Percentiles rank a stretch among this genome's conserved stretches.
phyloP scores from a whole-genome alignment of 1,140 invertebrate species.

The Euwallacea fornicatus region DNA sequence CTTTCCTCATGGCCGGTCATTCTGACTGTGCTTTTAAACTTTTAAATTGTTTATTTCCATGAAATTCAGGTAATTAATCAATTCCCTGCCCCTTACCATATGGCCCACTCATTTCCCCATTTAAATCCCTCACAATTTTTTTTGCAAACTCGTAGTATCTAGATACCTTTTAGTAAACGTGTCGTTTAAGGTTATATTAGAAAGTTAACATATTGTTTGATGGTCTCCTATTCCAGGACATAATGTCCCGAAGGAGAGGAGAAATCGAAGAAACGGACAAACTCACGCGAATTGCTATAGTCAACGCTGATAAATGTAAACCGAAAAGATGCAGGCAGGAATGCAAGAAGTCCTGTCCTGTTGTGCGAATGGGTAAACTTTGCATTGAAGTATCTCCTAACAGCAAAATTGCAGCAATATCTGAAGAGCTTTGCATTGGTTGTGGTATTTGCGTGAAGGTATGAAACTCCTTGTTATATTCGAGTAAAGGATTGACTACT shows the following conservation, averaged over 20 bases:
- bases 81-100: not conserved
- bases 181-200: conserved; percentile 40
- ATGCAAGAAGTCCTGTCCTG: conserved; percentile 98
- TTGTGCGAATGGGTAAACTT: conserved; percentile 97
- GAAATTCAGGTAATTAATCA: conserved; percentile 7
- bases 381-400: conserved; percentile 99
- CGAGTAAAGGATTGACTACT: too few species aligned
- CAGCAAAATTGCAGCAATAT: conserved; percentile 96
- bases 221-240: conserved; percentile 34
- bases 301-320: conserved; percentile 98
- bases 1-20: conserved; percentile 31
- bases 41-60: conserved; percentile 16
- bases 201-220: conserved; percentile 43
- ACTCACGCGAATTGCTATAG: conserved; percentile 96
- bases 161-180: not conserved
- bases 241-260: conserved; percentile 72
- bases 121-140: not conserved
- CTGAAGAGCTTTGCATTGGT: conserved; percentile 98
- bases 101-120: not conserved
- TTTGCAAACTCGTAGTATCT: not conserved
- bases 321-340: conserved; percentile 98
- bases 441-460: conserved; percentile 98
- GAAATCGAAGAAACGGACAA: conserved; percentile 83
- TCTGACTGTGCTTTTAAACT: conserved; percentile 14
- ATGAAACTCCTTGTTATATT: conserved; percentile 35